Evolutionary conservation across 2,888 invertebrate species (phyloP), one percentile per base, ranked within the genome.

Genomic region (Phoenoteleia sp.): DNA sequence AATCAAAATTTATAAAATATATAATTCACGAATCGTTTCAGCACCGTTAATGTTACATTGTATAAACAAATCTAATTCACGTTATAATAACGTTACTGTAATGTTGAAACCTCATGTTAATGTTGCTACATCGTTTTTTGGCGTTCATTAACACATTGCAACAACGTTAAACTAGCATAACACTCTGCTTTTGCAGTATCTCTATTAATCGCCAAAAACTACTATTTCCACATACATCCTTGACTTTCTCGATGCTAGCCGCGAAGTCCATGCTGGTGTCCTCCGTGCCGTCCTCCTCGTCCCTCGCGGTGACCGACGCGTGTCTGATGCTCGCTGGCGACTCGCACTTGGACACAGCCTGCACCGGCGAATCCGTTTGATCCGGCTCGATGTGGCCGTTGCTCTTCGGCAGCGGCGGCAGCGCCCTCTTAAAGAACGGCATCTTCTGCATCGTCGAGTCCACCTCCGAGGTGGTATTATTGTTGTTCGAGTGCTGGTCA

Each of bases 221-320:
- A 45, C 39, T 47, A 4, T 19, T 81, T n/a, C n/a, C n/a, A 96
- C 97, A 96, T 95, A 98, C 98, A 94, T 98, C 98, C 95, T 98
- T 98, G 69, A 98, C 98, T 95, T 97, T 97, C 93, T 98, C 97
- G 91, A 98, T 98, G 89, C 98, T 98, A 27, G 97, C 97, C 45
- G 98, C 97, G 94, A 98, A 98, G 94, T 98, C 98, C 94, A 97
- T 95, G 47, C 96, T 95, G 0, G 94, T 94, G 64, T 95, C 95
- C 56, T 95, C 95, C 88, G 91, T 87, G 9, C 89, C 25, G 91
- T 94, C 87, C 88, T 91, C 90, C 84, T 95, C 95, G 45, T 95
- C 92, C 23, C 95, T 95, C 0, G 95, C 94, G 0, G 94, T 92
- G 29, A 94, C 86, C 6, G 87, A 85, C 52, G 88, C 84, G 27